Evolutionary conservation across 2,113 vertebrate genomes (phyloP).

Genomic region (Seriola quinqueradiata): DNA sequence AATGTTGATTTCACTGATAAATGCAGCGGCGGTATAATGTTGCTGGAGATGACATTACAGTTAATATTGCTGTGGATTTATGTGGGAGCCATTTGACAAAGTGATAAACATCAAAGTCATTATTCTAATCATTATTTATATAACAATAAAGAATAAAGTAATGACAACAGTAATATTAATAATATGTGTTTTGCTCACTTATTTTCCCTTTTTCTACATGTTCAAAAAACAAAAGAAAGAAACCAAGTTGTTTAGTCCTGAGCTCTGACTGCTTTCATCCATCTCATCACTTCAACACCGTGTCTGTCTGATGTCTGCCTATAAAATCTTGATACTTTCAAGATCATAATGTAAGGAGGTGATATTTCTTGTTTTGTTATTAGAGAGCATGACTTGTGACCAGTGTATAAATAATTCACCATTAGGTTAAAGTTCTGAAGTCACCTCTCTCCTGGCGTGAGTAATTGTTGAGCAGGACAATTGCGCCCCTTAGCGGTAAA

Average conservation of each 20-base stretch:
- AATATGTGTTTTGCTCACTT: background rate
- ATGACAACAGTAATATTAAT: no score
- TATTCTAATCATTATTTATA: background rate
- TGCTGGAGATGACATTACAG: background rate
- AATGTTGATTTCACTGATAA: background rate
- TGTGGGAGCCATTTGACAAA: background rate
- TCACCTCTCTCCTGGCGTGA: background rate
- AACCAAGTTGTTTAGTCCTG: background rate
- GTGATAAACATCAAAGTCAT: background rate
- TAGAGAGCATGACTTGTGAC: background rate
- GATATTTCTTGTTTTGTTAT: background rate
- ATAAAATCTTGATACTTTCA: background rate
- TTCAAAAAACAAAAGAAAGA: no score
- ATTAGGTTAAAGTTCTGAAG: background rate
- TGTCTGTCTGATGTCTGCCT: background rate
- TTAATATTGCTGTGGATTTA: background rate
- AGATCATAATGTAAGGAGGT: background rate
- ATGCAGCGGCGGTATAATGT: background rate
- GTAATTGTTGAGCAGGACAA: slow-evolving; percentile 5
- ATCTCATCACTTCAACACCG: background rate
- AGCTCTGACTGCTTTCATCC: background rate
- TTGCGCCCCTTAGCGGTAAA: slow-evolving; percentile 39
- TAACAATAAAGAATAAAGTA: background rate
- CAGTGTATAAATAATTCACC: background rate
- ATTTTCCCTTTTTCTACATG: no score